Conservation (phyloP, 1,140 invertebrate species). For the Calosoma granatense region DNA sequence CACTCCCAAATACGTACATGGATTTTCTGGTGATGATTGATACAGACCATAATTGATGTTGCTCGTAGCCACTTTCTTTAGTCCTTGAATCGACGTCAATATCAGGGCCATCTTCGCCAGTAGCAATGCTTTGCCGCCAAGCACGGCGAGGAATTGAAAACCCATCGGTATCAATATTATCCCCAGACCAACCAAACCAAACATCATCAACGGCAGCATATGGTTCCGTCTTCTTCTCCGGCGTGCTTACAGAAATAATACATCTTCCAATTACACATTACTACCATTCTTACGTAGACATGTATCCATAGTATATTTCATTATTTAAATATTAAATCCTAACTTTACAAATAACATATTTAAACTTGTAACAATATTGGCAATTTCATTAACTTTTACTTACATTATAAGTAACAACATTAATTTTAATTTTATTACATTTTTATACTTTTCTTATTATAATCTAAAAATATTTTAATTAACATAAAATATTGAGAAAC, state of each 20-base stretch:
- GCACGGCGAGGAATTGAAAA: slow-evolving; percentile 63
- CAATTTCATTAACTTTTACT: too few species aligned
- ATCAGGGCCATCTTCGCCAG: slow-evolving; percentile 66
- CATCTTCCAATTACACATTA: too few species aligned
- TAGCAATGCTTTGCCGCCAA: slow-evolving; percentile 64
- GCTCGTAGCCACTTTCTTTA: slow-evolving; percentile 42
- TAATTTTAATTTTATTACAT: too few species aligned
- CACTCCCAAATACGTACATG: background rate
- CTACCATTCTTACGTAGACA: too few species aligned
- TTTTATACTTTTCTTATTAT: too few species aligned
- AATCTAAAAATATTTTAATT: too few species aligned
- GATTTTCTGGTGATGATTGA: slow-evolving; percentile 1
- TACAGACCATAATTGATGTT: slow-evolving; percentile 31
- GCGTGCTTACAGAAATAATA: background rate
- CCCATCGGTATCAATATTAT: slow-evolving; percentile 63
- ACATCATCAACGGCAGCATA: slow-evolving; percentile 61
- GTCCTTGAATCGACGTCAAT: slow-evolving; percentile 63
- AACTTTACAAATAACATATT: too few species aligned
- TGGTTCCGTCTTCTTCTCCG: slow-evolving; percentile 18
- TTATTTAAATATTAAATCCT: too few species aligned
- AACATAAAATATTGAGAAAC: too few species aligned
- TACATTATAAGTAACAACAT: too few species aligned
- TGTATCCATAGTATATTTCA: too few species aligned
- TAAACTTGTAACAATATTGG: too few species aligned
- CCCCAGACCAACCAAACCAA: slow-evolving; percentile 57